These are phyloP conservation scores for Acromyrmex charruanus DNA, from an alignment of 1,140 invertebrate species.

Conservation along the genomic window DNA sequence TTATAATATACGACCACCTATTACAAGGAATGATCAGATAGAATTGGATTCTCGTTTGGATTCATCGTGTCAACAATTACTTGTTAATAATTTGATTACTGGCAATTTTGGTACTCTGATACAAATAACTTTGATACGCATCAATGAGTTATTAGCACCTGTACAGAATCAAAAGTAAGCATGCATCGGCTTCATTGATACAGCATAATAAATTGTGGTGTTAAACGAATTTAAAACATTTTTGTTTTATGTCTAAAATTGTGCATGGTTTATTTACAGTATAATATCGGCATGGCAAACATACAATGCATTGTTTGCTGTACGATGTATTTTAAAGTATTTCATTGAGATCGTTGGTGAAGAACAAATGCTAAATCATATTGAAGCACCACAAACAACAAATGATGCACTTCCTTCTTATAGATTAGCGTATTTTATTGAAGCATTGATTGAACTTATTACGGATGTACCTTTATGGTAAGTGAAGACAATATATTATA, in stretches of 20 bases:
- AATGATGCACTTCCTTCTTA: constrained; percentile 69
- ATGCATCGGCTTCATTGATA: constrained; percentile 12
- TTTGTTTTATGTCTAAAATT: neutral
- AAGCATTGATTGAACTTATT: constrained; percentile 91
- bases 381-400: constrained; percentile 88
- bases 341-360: constrained; percentile 93
- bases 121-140: constrained; percentile 93
- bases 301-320: constrained; percentile 97
- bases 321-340: constrained; percentile 96
- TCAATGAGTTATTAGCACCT: constrained; percentile 93
- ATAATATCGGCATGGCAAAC: constrained; percentile 97
- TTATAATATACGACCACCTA: constrained; percentile 94
- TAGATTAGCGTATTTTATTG: constrained; percentile 89
- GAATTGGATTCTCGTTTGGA: constrained; percentile 92
- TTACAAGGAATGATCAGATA: constrained; percentile 89
- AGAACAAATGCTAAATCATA: constrained; percentile 91
- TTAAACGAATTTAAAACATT: neutral
- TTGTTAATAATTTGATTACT: constrained; percentile 93
- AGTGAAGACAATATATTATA: constrained; percentile 71
- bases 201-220: neutral
- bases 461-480: constrained; percentile 92
- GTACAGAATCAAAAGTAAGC: constrained; percentile 95
- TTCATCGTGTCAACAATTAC: constrained; percentile 90
- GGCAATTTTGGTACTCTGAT: constrained; percentile 96
- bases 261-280: constrained; percentile 87